Conservation (phyloP, 2,797 vertebrate species). For the Leptoclinus maculatus region DNA sequence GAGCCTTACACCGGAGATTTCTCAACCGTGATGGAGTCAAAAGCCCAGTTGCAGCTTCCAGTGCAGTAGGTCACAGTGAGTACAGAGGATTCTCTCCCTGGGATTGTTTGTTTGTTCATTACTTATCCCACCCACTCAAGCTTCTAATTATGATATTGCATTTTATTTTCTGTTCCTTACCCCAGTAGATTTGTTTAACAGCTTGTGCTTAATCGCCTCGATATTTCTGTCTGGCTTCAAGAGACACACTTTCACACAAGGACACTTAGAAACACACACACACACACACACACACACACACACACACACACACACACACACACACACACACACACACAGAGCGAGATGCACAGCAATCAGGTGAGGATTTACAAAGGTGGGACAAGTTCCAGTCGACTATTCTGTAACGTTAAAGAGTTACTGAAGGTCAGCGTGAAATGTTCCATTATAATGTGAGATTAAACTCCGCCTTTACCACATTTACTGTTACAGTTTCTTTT, state of each 20-base stretch:
- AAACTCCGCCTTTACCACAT: neutral
- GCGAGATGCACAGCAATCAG: neutral
- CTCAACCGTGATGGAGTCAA: neutral
- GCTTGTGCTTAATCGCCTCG: constrained; percentile 51
- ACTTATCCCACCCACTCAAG: constrained; percentile 53
- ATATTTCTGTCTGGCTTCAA: constrained; percentile 41
- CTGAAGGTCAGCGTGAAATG: constrained; percentile 14
- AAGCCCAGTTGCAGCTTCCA: neutral
- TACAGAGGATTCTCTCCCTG: constrained; percentile 40
- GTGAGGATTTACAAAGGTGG: constrained; percentile 17
- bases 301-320: neutral
- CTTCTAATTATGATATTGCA: constrained; percentile 59
- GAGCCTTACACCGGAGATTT: neutral
- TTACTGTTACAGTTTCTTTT: neutral
- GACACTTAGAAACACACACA: neutral
- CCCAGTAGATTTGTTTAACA: constrained; percentile 51
- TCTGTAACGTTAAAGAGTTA: neutral
- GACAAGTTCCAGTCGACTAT: neutral
- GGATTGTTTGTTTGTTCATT: constrained; percentile 46
- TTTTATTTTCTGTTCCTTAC: constrained; percentile 57
- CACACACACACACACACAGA: neutral
- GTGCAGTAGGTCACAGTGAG: constrained; percentile 39
- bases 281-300: neutral
- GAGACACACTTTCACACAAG: constrained; percentile 16
- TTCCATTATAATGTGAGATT: constrained; percentile 14